These are phyloP conservation scores for Lutjanus argentimaculatus DNA, from an alignment of 2,797 vertebrate species.

Conservation along the genomic window DNA sequence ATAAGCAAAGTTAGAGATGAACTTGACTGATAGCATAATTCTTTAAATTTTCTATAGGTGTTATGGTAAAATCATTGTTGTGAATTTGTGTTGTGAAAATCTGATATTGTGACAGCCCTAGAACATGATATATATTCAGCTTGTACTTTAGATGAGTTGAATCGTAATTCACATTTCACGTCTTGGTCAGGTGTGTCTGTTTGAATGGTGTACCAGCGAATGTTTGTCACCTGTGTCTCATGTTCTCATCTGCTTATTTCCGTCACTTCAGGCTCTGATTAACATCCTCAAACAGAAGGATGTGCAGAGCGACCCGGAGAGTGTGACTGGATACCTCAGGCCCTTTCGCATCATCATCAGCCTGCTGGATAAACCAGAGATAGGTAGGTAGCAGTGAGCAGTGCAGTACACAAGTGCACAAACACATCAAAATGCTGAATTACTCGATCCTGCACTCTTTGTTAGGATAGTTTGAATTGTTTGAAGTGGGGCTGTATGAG, in stretches of 20 bases:
- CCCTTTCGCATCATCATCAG: constrained; percentile 96
- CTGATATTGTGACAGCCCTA: too few relatives aligned
- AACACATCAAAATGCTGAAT: background rate
- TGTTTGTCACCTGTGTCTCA: constrained; percentile 26
- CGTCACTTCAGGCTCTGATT: constrained; percentile 87
- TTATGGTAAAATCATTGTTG: too few relatives aligned
- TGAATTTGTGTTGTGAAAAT: too few relatives aligned
- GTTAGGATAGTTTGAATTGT: too few relatives aligned
- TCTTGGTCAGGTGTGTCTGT: constrained; percentile 19
- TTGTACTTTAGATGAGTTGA: background rate
- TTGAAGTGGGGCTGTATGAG: too few relatives aligned
- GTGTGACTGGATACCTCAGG: constrained; percentile 89
- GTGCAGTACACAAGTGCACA: constrained; percentile 4
- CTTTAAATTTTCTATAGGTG: too few relatives aligned
- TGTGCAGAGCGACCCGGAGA: constrained; percentile 85
- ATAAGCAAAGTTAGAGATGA: too few relatives aligned
- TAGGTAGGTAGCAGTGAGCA: constrained; percentile 84
- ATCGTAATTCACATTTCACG: background rate
- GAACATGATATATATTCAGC: background rate
- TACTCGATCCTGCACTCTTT: background rate
- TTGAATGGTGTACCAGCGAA: constrained; percentile 16
- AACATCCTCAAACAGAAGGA: constrained; percentile 92
- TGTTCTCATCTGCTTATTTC: constrained; percentile 25
- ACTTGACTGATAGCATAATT: too few relatives aligned
- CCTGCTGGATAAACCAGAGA: constrained; percentile 96